Evolutionary conservation across 1,140 invertebrate genomes (phyloP).

Genomic region (Macrostomum lignano): DNA sequence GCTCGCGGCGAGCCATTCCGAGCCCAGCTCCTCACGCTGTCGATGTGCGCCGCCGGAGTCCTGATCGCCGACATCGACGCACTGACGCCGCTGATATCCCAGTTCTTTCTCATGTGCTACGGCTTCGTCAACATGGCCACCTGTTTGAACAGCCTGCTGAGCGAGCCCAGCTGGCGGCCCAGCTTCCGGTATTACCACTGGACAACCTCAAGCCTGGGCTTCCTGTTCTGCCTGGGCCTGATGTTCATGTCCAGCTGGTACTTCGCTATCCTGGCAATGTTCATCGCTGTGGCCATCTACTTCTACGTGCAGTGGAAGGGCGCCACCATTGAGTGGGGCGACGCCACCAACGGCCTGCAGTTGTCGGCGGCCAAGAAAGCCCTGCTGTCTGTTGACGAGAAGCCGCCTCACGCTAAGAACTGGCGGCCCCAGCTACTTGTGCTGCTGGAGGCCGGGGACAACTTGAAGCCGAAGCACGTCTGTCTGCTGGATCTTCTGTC

Average conservation of each 20-base stretch:
- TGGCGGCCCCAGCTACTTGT: slow-evolving; percentile 37
- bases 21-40: slow-evolving; percentile 62
- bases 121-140: slow-evolving; percentile 95
- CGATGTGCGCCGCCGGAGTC: slow-evolving; percentile 77
- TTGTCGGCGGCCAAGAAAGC: slow-evolving; percentile 80
- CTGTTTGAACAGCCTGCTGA: slow-evolving; percentile 62
- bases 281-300: slow-evolving; percentile 49
- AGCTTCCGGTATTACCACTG: slow-evolving; percentile 95
- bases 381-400: slow-evolving; percentile 64
- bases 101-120: slow-evolving; percentile 98
- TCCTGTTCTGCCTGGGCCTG: slow-evolving; percentile 69
- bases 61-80: slow-evolving; percentile 38
- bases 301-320: slow-evolving; percentile 31
- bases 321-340: slow-evolving; percentile 98
- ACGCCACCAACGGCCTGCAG: slow-evolving; percentile 80
- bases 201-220: slow-evolving; percentile 63
- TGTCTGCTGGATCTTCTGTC: slow-evolving; percentile 78
- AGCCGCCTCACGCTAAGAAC: slow-evolving; percentile 90
- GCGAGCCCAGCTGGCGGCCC: slow-evolving; percentile 89
- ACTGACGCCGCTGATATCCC: slow-evolving; percentile 30
- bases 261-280: slow-evolving; percentile 7
- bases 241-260: slow-evolving; percentile 99
- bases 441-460: neutral
- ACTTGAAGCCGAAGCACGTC: slow-evolving; percentile 29
- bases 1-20: slow-evolving; percentile 69